Conservation (phyloP, 2,888 invertebrate species). For the Tineola bisselliella region DNA sequence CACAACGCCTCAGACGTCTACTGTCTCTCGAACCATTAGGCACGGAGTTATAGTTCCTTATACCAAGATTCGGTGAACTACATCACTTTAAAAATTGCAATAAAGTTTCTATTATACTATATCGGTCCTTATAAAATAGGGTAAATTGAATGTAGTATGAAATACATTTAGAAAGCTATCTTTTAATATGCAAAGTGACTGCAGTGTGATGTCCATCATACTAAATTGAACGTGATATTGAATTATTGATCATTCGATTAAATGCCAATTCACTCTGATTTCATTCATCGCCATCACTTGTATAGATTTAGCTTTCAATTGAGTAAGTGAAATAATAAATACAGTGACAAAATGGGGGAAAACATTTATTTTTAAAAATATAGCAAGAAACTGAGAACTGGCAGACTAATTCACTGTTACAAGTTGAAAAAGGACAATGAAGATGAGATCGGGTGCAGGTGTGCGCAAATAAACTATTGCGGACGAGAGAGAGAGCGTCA, state of each 20-base stretch:
- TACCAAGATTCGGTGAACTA: neutral
- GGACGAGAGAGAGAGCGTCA: neutral
- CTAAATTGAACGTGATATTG: neutral
- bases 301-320: no score
- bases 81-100: no score
- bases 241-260: neutral
- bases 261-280: neutral
- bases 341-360: no score
- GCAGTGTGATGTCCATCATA: neutral
- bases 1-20: neutral
- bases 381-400: no score
- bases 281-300: no score
- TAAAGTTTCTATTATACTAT: no score
- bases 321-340: no score
- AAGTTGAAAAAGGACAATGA: neutral
- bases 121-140: neutral
- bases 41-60: neutral
- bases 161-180: neutral
- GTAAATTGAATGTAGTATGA: neutral
- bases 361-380: no score
- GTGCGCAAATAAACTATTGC: neutral
- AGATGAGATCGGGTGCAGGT: constrained; percentile 11
- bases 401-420: no score
- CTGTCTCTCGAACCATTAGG: constrained; percentile 6
- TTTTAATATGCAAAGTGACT: constrained; percentile 5